phyloP scores from a whole-genome alignment of 2,797 vertebrate genomes.

The Aphelocoma californica region DNA sequence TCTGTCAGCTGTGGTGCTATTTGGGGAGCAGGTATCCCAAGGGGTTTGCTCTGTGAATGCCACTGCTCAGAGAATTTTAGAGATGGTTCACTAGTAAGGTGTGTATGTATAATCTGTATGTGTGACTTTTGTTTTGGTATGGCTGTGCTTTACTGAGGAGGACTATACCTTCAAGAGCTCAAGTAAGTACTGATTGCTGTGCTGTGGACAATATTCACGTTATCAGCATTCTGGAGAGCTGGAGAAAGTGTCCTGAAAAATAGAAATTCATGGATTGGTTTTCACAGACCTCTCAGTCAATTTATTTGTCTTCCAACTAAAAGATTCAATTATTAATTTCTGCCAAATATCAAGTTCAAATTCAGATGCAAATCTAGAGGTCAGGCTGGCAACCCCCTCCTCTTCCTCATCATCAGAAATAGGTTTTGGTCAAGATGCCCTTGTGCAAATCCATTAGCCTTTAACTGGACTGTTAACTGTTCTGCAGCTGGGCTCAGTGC shows the following conservation, averaged over 20 bases:
- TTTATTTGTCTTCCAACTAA: not conserved
- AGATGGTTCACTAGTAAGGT: not conserved
- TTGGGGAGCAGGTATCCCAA: not conserved
- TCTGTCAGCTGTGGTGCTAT: not conserved
- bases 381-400: not conserved
- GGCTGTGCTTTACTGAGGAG: not conserved
- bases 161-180: not conserved
- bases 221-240: not conserved
- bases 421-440: not conserved
- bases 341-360: not conserved
- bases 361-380: not conserved
- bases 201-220: not conserved
- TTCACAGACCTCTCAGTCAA: not conserved
- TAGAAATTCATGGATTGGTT: not conserved
- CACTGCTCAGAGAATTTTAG: not conserved
- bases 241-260: not conserved
- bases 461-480: not conserved
- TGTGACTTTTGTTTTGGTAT: not conserved
- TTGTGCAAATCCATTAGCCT: not conserved
- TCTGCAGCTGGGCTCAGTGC: not conserved
- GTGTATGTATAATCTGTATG: rapidly evolving
- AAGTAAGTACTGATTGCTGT: not conserved
- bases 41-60: not conserved
- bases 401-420: not conserved
- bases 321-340: not conserved